Evolutionary conservation across 2,113 vertebrate species (phyloP).

Genomic region (Sapajus apella): DNA sequence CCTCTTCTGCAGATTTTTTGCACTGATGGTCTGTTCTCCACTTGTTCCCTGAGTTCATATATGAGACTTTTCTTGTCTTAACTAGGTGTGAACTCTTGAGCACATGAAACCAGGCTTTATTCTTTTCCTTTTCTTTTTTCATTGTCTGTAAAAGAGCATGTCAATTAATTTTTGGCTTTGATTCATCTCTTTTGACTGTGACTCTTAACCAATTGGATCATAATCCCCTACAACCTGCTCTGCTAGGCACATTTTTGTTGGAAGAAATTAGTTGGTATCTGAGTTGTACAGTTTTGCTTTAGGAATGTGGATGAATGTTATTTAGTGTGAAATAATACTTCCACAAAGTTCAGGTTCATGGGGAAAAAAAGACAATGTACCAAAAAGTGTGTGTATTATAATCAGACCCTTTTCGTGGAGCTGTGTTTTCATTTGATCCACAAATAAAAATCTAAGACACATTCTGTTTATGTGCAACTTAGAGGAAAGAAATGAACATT

Average conservation of each 20-base stretch:
- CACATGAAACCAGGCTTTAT: not conserved
- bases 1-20: not conserved
- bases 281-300: not conserved
- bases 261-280: not conserved
- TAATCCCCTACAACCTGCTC: not conserved
- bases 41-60: not conserved
- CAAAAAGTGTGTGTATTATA: not conserved
- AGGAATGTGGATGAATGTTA: not conserved
- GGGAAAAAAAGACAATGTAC: not conserved
- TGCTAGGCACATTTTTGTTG: not conserved
- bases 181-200: not conserved
- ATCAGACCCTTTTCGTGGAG: not conserved
- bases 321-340: not conserved
- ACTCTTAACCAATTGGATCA: not conserved
- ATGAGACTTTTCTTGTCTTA: not conserved
- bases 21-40: too few relatives aligned
- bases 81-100: not conserved
- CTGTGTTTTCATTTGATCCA: not conserved
- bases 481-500: not conserved
- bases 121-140: not conserved
- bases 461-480: not conserved
- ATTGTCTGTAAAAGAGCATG: not conserved
- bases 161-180: not conserved
- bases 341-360: not conserved
- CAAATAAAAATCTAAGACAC: not conserved